Conservation (phyloP, 2,113 vertebrate genomes). For the Coturnix japonica region DNA sequence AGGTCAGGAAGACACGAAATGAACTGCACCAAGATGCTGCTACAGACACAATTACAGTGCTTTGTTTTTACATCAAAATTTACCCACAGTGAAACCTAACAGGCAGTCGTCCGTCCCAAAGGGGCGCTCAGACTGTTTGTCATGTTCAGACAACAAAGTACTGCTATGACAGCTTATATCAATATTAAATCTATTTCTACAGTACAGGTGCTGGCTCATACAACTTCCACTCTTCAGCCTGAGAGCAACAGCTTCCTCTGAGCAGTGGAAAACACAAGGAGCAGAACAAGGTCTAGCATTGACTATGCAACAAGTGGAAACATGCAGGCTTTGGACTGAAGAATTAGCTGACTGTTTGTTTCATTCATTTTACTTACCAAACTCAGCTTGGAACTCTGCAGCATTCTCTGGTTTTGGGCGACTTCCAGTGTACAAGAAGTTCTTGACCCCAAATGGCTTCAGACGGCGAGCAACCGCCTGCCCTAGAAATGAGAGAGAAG, state of each 20-base stretch:
- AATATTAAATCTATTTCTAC: neutral
- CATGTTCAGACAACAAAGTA: neutral
- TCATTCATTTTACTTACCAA: slow-evolving; percentile 78
- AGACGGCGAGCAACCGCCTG: slow-evolving; percentile 90
- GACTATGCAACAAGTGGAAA: neutral
- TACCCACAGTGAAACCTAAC: neutral
- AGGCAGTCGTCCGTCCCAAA: neutral
- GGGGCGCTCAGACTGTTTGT: neutral
- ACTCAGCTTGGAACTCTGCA: slow-evolving; percentile 85
- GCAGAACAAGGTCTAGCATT: neutral
- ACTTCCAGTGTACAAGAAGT: slow-evolving; percentile 88
- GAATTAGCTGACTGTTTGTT: too few species aligned
- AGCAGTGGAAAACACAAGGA: neutral
- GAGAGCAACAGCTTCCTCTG: too few species aligned
- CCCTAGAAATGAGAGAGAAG: slow-evolving; percentile 73
- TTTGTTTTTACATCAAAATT: neutral
- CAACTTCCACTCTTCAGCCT: neutral
- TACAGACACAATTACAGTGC: neutral
- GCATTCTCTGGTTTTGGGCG: slow-evolving; percentile 77
- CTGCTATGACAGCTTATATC: neutral
- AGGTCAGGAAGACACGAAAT: neutral
- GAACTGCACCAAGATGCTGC: neutral
- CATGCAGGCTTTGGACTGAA: accelerated
- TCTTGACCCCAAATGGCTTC: slow-evolving; percentile 92
- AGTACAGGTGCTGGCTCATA: neutral